Base-by-base conservation (phyloP, 2,797 vertebrate species). In the Phoeniculus purpureus region DNA sequence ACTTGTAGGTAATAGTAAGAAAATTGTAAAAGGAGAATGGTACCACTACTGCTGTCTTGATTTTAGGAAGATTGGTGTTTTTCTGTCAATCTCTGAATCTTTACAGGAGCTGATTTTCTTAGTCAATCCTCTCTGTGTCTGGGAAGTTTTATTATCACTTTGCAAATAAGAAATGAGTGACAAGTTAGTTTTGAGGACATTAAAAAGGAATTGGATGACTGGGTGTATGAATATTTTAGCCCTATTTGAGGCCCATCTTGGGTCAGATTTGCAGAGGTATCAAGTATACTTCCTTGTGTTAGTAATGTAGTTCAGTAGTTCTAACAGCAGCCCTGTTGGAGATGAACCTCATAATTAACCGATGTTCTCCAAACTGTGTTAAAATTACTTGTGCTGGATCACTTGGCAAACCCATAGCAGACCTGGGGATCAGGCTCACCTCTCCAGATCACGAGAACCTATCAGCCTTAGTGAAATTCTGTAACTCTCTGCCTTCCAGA, bases 1-100 rank as follows among this genome's bases (percentile, higher is more conserved):
- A n/a, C 74, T 94, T 91, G 72, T 89, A 92, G 93, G 66, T 82
- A 74, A 84, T 62, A 54, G 55, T 45, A 87, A 81, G 87, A 45
- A 80, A 94, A 90, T 58, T 27, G 70, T 85, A 61, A 76, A 59
- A 85, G 51, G 48, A 68, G 34, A 78, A 66, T 27, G 8, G 43
- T 93, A 61, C 25, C 45, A 48, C 59, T 78, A 52, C 48, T 58
- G 40, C 79, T 85, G 62, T 83, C 66, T 87, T 66, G 58, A 26
- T 73, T 93, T 85, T 81, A 89, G 84, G 66, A 81, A 75, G 73
- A 26, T 54, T 6, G 45, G 25, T 58, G 66, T 20, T 76, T 76
- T 85, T 70, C 70, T 92, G 64, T 91, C 91, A 87, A 23, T 81
- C 79, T 89, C 51, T 55, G 15, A 77, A 22, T 62, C 76, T 83